phyloP scores from a whole-genome alignment of 2,113 vertebrate genomes.

The Bubalus kerabau region DNA sequence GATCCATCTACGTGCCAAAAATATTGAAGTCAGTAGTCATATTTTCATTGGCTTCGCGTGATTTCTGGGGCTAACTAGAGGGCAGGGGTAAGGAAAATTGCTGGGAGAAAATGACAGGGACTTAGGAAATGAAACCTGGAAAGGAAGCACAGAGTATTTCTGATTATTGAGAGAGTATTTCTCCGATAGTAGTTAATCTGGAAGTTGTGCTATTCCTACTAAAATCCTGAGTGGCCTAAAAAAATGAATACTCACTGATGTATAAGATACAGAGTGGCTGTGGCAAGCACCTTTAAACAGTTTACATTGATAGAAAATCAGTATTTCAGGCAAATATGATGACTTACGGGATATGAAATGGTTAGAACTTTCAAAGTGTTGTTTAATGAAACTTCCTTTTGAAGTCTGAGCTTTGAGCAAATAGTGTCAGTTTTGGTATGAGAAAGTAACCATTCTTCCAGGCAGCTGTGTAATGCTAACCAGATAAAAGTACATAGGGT shows the following conservation, averaged over 20 bases:
- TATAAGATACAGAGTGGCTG: neutral
- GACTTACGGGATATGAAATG: neutral
- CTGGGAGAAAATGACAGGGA: neutral
- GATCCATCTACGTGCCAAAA: neutral
- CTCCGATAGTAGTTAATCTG: neutral
- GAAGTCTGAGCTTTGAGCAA: neutral
- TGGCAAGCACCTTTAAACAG: neutral
- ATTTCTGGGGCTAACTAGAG: neutral
- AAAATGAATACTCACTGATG: neutral
- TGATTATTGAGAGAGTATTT: neutral
- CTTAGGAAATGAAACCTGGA: neutral
- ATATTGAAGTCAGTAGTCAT: neutral
- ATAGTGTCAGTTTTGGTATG: neutral
- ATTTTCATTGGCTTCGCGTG: neutral
- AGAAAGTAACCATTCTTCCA: neutral
- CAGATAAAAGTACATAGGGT: neutral
- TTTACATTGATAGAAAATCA: neutral
- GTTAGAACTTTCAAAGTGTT: neutral
- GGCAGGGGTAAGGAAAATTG: neutral
- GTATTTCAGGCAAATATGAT: neutral
- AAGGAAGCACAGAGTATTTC: neutral
- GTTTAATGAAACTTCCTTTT: neutral
- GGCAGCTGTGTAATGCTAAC: neutral
- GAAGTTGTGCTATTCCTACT: neutral
- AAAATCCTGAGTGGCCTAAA: neutral